Evolutionary conservation across 2,797 vertebrate species (phyloP), one percentile per base, ranked within the genome.

Genomic region (Caiman crocodilus): DNA sequence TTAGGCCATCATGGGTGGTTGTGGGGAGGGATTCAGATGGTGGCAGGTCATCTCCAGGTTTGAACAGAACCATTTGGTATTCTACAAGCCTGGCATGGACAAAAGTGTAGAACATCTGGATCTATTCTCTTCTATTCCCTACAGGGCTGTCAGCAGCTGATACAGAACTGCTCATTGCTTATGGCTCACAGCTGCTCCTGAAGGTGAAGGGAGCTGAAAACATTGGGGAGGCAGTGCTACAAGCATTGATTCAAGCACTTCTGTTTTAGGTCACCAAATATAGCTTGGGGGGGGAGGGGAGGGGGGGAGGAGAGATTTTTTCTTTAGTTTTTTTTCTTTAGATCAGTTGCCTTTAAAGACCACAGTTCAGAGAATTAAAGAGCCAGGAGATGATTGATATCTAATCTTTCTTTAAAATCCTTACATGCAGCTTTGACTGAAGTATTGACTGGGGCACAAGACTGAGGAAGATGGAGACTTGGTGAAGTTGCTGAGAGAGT

Each of bases 31-130:
- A 69, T 76, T 63, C 35, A 35, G 30, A 12, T 18, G 23, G 69
- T 67, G 84, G 57, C 65, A 88, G 30, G 57, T 76, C 0, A 0
- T 85, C 84, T 74, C 58, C 85, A 82, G 61, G 61, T 95, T 92
- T 85, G 76, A 60, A 77, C 80, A 93, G 77, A 65, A 50, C 71
- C 83, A 88, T 86, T 69, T 87, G 14, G 26, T 91, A 55, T 84
- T 89, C 57, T 64, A 86, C 87, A 74, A 71, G 5, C 0, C 0
- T 7, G 73, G 56, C 82, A 28, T 35, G 92, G 84, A 65, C 50
- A 30, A 15, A 56, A 15, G 10, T 50, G 42, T 50, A 50, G 42
- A 50, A 50, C 42, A 50, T 50, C 79, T 91, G 93, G 95, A 50
- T 94, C 90, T 50, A 88, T 76, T 57, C 50, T 69, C 21, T 50